phyloP scores from a whole-genome alignment of 2,113 vertebrate genomes.

The Phaethon lepturus region DNA sequence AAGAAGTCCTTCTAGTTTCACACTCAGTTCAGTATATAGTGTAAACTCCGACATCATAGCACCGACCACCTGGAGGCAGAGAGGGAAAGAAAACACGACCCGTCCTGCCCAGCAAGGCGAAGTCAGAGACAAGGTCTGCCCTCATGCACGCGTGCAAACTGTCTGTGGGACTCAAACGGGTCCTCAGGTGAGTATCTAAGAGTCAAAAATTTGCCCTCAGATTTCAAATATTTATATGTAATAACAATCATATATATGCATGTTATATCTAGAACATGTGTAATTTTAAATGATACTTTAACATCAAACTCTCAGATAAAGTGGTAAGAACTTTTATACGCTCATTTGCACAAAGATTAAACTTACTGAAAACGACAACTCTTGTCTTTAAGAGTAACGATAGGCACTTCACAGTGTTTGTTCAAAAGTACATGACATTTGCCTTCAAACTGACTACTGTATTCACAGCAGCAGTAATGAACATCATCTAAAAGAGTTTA shows the following conservation, averaged over 20 bases:
- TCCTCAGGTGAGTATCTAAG: background rate
- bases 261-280: background rate
- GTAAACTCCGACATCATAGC: background rate
- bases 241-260: background rate
- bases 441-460: background rate
- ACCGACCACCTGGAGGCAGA: background rate
- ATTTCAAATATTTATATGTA: background rate
- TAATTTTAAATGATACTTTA: background rate
- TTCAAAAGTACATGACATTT: background rate
- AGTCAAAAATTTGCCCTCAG: background rate
- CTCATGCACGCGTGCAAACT: rapidly evolving
- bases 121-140: background rate
- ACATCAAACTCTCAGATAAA: slow-evolving; percentile 38
- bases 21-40: background rate
- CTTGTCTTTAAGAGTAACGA: background rate
- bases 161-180: background rate
- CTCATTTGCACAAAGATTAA: background rate
- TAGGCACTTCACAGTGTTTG: background rate
- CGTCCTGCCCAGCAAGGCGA: background rate
- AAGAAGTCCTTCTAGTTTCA: background rate
- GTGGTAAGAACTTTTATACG: background rate
- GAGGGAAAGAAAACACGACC: background rate
- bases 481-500: background rate
- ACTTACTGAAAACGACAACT: background rate
- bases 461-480: background rate